Percentiles rank a stretch among this genome's conserved stretches.
Evolutionary conservation across 2,888 invertebrate species (phyloP).

Genomic region (Chironomus riparius): DNA sequence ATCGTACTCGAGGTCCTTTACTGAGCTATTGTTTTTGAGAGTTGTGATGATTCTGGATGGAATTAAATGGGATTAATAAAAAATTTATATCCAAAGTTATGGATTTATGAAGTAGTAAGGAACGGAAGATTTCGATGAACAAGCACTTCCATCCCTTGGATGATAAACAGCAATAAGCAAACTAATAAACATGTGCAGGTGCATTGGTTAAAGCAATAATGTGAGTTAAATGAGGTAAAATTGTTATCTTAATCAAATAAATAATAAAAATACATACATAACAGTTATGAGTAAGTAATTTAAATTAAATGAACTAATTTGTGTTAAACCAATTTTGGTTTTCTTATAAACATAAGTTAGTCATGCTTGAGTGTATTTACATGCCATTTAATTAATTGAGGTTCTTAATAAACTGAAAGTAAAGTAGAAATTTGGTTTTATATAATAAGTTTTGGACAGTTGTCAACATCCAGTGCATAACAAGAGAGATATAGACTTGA

Average conservation of each 20-base stretch:
- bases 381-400: slow-evolving; percentile 24
- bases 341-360: neutral
- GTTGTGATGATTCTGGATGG: neutral
- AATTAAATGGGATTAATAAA: no score
- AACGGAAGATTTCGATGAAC: neutral
- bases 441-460: neutral
- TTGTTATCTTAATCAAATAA: no score
- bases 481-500: neutral
- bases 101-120: neutral
- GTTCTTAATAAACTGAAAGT: slow-evolving; percentile 27
- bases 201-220: no score
- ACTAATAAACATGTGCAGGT: no score
- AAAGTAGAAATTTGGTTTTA: neutral
- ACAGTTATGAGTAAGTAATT: no score
- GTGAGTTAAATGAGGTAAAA: no score
- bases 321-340: neutral
- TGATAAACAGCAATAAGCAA: no score
- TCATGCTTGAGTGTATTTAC: slow-evolving; percentile 8
- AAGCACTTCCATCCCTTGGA: no score
- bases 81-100: no score
- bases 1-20: neutral
- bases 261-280: no score
- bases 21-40: neutral
- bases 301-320: no score
- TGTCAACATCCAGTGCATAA: neutral